Conservation (phyloP, 2,888 invertebrate genomes). For the Eupeodes luniger region DNA sequence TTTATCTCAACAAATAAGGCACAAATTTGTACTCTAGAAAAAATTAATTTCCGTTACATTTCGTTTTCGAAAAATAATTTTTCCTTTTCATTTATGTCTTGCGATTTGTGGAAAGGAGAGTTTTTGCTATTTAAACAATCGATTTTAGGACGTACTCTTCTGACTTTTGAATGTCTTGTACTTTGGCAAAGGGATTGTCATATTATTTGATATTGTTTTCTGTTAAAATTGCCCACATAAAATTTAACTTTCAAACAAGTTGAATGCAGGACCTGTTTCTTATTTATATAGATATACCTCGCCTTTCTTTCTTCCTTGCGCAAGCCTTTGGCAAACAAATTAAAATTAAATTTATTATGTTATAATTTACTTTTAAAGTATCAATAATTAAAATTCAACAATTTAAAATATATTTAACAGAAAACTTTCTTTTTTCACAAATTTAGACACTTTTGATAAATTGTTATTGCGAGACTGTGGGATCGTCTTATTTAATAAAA, state of each 20-base stretch:
- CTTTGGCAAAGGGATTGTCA: conserved; percentile 47
- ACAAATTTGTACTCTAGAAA: conserved; percentile 78
- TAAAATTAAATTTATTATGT: too few relatives aligned
- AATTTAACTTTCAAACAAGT: background rate
- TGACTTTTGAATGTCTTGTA: background rate
- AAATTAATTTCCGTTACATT: conserved; percentile 69
- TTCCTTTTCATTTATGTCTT: conserved; percentile 46
- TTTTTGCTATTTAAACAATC: conserved; percentile 9
- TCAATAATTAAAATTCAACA: too few relatives aligned
- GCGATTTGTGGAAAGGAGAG: background rate
- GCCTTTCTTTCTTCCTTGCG: too few relatives aligned
- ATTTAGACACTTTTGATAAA: too few relatives aligned
- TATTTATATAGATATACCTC: too few relatives aligned
- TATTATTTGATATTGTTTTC: background rate
- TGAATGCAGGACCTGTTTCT: background rate
- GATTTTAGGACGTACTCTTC: background rate
- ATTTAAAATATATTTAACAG: too few relatives aligned
- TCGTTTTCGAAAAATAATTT: conserved; percentile 55
- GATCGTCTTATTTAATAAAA: too few relatives aligned
- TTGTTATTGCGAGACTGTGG: background rate
- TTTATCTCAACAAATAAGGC: conserved; percentile 77
- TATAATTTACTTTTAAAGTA: too few relatives aligned
- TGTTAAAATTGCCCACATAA: background rate
- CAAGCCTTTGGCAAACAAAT: background rate
- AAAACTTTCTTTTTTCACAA: too few relatives aligned